Percentiles rank a stretch among this genome's conserved stretches.
These are phyloP conservation scores for Linnaemya tessellans DNA, from an alignment of 2,888 invertebrate species.

Conservation along the genomic window DNA sequence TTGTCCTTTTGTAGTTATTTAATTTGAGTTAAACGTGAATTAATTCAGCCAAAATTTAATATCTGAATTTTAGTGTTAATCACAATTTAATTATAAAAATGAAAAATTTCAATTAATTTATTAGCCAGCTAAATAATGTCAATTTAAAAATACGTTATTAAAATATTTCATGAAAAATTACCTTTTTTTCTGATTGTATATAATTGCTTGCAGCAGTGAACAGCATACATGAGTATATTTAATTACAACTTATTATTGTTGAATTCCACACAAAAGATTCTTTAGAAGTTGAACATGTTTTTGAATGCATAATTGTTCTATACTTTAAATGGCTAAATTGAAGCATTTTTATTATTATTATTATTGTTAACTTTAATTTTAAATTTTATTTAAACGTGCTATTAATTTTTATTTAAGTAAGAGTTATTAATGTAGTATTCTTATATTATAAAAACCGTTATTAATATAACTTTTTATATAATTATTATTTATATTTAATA, in stretches of 20 bases:
- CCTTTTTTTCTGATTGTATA: constrained; percentile 22
- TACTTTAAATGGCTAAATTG: background rate
- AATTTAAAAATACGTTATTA: background rate
- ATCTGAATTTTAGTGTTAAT: too few species aligned
- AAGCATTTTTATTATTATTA: background rate
- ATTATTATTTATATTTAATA: background rate
- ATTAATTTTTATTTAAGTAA: background rate
- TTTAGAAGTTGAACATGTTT: background rate
- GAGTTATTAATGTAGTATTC: background rate
- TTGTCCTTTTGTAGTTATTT: too few species aligned
- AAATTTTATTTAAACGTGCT: background rate
- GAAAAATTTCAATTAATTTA: background rate
- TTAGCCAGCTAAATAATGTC: background rate
- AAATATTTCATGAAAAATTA: constrained; percentile 11
- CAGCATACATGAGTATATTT: constrained; percentile 1
- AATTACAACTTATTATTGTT: background rate
- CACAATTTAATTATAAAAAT: too few species aligned
- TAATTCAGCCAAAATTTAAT: too few species aligned
- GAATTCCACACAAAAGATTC: background rate
- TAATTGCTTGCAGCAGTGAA: constrained; percentile 1
- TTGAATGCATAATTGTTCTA: background rate
- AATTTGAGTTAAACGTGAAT: too few species aligned
- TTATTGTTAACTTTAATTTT: background rate
- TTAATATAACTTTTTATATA: background rate
- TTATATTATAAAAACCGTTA: background rate